These are phyloP conservation scores for Choristoneura rosaceana DNA, from an alignment of 2,888 invertebrate species.

Conservation along the genomic window DNA sequence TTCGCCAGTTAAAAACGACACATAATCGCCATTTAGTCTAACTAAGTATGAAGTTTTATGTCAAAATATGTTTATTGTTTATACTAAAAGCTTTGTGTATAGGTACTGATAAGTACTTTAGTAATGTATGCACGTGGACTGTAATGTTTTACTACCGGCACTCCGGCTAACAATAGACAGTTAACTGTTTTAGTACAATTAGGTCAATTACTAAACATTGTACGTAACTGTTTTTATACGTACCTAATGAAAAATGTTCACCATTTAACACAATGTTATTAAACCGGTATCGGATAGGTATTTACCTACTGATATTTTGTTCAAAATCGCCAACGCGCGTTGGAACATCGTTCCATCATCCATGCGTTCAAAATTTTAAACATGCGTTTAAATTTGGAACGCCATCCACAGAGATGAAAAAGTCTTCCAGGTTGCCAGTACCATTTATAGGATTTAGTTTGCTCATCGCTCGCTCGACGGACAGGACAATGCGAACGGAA, in stretches of 20 bases:
- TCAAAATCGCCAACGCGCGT: background rate
- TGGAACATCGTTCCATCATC: too few species aligned
- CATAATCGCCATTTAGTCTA: background rate
- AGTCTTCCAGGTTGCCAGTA: conserved; percentile 33
- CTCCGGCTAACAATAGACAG: conserved; percentile 30
- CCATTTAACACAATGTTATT: background rate
- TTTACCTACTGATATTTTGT: background rate
- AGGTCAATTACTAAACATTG: conserved; percentile 3
- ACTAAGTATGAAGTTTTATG: background rate
- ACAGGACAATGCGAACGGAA: conserved; percentile 73
- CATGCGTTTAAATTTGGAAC: conserved; percentile 1
- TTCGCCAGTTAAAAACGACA: background rate
- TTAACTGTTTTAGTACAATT: conserved; percentile 26
- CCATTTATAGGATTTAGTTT: conserved; percentile 43
- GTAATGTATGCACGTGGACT: conserved; percentile 26
- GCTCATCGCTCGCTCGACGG: conserved; percentile 51
- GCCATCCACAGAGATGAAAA: background rate
- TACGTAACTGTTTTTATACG: background rate
- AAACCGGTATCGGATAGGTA: background rate
- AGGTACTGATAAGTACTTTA: conserved; percentile 4
- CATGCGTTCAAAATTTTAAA: background rate
- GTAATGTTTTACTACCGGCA: conserved; percentile 29
- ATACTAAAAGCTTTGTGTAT: background rate
- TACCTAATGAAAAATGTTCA: background rate
- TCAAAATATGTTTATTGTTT: background rate